Conservation (phyloP, 2,888 invertebrate genomes). For the Oxycera nigricornis region DNA sequence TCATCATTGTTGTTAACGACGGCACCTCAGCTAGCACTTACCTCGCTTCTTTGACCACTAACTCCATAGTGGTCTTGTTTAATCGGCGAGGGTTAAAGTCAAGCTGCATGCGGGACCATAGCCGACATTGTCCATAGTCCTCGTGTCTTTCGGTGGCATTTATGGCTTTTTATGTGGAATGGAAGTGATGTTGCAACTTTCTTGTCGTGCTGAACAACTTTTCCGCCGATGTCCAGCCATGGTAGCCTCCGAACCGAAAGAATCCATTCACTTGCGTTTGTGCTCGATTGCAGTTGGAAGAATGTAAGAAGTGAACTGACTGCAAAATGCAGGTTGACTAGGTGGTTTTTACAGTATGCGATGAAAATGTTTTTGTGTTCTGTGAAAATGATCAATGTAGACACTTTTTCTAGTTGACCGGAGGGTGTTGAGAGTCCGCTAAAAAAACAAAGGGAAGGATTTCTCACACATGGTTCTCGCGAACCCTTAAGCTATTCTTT, state of each 20-base stretch:
- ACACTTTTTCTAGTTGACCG: no score
- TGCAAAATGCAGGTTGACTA: background rate
- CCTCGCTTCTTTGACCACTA: no score
- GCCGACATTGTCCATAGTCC: background rate
- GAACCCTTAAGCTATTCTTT: no score
- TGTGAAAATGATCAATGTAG: no score
- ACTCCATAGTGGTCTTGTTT: background rate
- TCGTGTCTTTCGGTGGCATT: background rate
- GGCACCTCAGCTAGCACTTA: no score
- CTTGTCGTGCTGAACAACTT: constrained; percentile 26
- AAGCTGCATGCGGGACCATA: background rate
- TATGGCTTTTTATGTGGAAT: background rate
- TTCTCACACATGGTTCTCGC: no score
- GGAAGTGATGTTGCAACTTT: constrained; percentile 31
- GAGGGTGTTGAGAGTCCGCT: no score
- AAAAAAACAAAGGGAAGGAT: no score
- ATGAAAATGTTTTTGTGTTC: no score
- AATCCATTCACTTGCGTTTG: constrained; percentile 1
- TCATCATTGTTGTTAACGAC: no score
- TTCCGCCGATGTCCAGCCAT: background rate
- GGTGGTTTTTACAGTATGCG: no score
- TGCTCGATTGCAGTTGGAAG: background rate
- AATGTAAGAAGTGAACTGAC: background rate
- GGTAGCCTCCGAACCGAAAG: background rate
- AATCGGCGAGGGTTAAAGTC: background rate